phyloP scores from a whole-genome alignment of 2,888 invertebrate species.

The Rhabditoides inermis region DNA sequence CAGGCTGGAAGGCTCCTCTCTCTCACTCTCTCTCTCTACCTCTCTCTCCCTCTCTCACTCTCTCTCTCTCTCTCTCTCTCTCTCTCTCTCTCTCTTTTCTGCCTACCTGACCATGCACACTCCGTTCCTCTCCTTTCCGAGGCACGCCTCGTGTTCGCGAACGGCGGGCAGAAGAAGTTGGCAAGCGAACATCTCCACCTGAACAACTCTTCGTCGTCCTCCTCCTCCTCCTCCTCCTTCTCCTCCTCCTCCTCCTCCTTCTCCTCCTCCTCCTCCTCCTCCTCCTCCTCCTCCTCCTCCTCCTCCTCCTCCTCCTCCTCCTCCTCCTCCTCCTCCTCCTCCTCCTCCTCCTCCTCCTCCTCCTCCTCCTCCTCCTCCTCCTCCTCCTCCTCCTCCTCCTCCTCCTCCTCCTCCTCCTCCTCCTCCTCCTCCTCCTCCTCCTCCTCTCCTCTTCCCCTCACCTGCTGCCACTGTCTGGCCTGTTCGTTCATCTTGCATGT shows the following conservation, averaged over 20 bases:
- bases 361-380: conserved; percentile 18
- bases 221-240: conserved; percentile 7
- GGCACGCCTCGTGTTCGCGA: conserved; percentile 38
- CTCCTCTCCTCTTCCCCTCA: conserved; percentile 2
- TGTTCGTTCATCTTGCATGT: conserved; percentile 28
- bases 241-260: neutral
- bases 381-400: conserved; percentile 6
- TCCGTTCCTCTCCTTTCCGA: conserved; percentile 16
- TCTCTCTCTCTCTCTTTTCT: neutral
- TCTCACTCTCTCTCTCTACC: neutral
- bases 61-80: neutral
- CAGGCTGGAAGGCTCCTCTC: conserved; percentile 2
- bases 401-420: neutral
- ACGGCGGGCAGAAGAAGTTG: conserved; percentile 44
- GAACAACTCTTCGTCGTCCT: neutral
- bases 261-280: conserved; percentile 26
- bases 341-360: conserved; percentile 26
- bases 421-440: conserved; percentile 7
- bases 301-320: conserved; percentile 7
- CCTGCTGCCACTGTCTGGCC: conserved; percentile 26
- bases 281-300: conserved; percentile 21
- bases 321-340: neutral
- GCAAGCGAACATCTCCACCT: conserved; percentile 41
- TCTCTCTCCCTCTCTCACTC: neutral
- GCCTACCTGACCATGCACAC: conserved; percentile 19